Base-by-base conservation (phyloP, 2,888 invertebrate genomes). In the Dynastes tityus region DNA sequence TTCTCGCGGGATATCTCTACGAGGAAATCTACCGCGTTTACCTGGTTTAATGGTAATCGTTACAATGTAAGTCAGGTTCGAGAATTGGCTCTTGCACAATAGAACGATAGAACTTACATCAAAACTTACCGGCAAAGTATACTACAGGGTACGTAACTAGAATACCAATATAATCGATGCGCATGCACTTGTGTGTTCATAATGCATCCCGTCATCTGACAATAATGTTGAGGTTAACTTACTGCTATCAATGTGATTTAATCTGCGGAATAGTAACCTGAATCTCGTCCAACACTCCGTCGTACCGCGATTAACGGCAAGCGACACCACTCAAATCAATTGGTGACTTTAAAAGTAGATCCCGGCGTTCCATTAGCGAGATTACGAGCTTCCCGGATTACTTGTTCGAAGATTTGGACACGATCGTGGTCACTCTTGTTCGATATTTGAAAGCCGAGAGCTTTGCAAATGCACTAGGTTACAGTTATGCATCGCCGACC, bases 281-380 rank as follows among this genome's bases (percentile, higher is more conserved):
- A 40, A 67, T 68, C 58, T 55, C 65, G 76, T 40, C 51, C 11
- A 55, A 49, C 37, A 51, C 65, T 76, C 51, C 45, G 76, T 68
- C 79, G 80, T 79, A 77, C 78, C 80, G 61, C 81, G 80, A 82
- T 80, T 80, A 83, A 78, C 80, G 83, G 84, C 83, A 83, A 82
- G 82, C 83, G 82, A 82, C 84, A 84, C 83, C 85, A 85, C 85
- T 85, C 84, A 84, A 85, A 85, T 85, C 84, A 84, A 86, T 85
- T 85, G 85, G 82, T 80, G 83, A 85, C 85, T 84, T 85, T 84
- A 84, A 83, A 84, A 85, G 84, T 84, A 82, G 83, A 83, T 82
- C 82, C 82, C 80, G 82, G 84, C 82, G 83, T 85, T 85, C 85
- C 85, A 86, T 86, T 85, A 86, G 84, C 81, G 84, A 84, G 85